Conservation (phyloP, 2,888 invertebrate genomes). For the Amblyjoppa proteus region DNA sequence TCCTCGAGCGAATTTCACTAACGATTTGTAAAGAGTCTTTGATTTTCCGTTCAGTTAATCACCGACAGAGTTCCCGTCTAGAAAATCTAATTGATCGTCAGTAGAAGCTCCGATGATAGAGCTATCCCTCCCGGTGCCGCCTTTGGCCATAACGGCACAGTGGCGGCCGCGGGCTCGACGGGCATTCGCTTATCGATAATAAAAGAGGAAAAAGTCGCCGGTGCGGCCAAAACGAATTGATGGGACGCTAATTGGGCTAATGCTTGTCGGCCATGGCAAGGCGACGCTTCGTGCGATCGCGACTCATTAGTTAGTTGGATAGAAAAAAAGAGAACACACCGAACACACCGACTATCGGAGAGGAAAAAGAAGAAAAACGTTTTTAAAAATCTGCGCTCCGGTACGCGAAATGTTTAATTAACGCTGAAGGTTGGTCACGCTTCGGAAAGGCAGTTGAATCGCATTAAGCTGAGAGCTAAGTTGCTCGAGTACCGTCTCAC, state of each 20-base stretch:
- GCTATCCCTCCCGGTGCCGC: neutral
- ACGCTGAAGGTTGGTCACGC: slow-evolving; percentile 13
- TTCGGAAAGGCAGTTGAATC: slow-evolving; percentile 1
- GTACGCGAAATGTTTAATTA: slow-evolving; percentile 56
- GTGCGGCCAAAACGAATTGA: slow-evolving; percentile 42
- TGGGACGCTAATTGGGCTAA: slow-evolving; percentile 60
- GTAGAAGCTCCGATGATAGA: neutral
- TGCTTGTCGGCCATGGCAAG: slow-evolving; percentile 19
- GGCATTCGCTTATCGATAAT: slow-evolving; percentile 38
- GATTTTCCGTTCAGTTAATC: slow-evolving; percentile 14
- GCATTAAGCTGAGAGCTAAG: slow-evolving; percentile 2
- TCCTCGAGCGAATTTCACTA: neutral
- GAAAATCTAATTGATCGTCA: slow-evolving; percentile 9
- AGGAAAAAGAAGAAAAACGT: neutral
- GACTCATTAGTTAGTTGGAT: slow-evolving; percentile 49
- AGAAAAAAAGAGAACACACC: slow-evolving; percentile 13
- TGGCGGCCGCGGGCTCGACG: neutral
- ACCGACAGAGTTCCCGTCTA: neutral
- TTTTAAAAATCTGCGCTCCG: slow-evolving; percentile 18
- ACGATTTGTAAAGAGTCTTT: neutral
- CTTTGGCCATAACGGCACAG: neutral
- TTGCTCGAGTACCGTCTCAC: slow-evolving; percentile 2
- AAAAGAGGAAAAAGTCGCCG: slow-evolving; percentile 22
- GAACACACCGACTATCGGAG: neutral
- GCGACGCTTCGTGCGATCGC: slow-evolving; percentile 15